Conservation (phyloP, 1,140 invertebrate species). For the Hesperophylax magnus region DNA sequence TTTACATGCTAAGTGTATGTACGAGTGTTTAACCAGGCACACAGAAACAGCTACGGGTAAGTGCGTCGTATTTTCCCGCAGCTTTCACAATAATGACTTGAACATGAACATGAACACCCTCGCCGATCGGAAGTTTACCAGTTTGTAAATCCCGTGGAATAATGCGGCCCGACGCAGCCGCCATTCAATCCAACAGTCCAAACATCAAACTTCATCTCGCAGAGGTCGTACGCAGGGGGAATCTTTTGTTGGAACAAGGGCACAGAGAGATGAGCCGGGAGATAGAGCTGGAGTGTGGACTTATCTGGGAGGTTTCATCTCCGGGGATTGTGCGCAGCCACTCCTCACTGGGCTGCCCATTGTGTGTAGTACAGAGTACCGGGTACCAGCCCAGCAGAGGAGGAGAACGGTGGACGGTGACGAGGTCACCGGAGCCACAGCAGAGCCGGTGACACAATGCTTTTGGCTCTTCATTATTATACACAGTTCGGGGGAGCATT, state of each 20-base stretch:
- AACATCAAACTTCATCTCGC: slow-evolving; percentile 46
- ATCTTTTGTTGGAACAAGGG: slow-evolving; percentile 49
- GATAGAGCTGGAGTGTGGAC: slow-evolving; percentile 49
- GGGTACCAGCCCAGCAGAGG: not conserved
- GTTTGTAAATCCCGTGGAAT: slow-evolving; percentile 41
- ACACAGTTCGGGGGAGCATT: slow-evolving; percentile 41
- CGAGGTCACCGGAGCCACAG: not conserved
- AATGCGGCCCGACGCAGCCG: slow-evolving; percentile 37
- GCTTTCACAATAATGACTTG: slow-evolving; percentile 32
- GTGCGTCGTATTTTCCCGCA: slow-evolving; percentile 29
- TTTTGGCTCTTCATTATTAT: slow-evolving; percentile 48
- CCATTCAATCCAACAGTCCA: slow-evolving; percentile 49
- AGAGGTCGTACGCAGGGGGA: slow-evolving; percentile 36
- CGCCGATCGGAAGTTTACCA: slow-evolving; percentile 16
- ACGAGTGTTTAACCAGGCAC: not conserved
- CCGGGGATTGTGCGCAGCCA: slow-evolving; percentile 42
- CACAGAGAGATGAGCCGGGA: slow-evolving; percentile 46
- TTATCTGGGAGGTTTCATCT: slow-evolving; percentile 53
- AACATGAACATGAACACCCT: not conserved
- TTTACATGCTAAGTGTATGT: no score
- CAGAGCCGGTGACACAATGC: slow-evolving; percentile 40
- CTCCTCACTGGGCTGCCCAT: not conserved
- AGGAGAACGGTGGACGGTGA: slow-evolving; percentile 24
- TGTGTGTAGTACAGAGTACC: slow-evolving; percentile 11
- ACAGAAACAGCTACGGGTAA: not conserved